Evolutionary conservation across 1,140 invertebrate species (phyloP), one percentile per base, ranked within the genome.

Genomic region (Hyles vespertilio): DNA sequence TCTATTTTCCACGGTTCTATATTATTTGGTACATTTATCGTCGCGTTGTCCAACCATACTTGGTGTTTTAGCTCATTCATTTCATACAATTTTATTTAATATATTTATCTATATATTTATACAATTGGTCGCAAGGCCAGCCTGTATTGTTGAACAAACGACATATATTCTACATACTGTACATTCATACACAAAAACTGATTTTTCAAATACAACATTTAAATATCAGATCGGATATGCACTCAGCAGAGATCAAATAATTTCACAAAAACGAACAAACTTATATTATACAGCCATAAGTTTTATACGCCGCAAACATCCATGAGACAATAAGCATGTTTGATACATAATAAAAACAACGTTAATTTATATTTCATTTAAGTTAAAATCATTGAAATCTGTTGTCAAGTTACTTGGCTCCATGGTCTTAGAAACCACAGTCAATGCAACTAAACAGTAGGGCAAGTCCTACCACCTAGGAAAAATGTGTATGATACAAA

Each of bases 21-120:
- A 84, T 84, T 81, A 84, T 84, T 84, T 84, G 81, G 81, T 84
- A 84, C 81, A 84, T 77, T 74, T 60, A 65, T 76, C 78, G 58
- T 77, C 78, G 59, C 47, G 56, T 69, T 72, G 74, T 81, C 74
- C 79, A 84, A 84, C 77, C 72, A 81, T 84, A 81, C 79, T 58
- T 61, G 72, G 71, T 59, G 69, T 67, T 34, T 43, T 61, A 56
- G 58, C 33, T 52, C 12, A 12, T 34, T 11, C 53, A 32, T 47
- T 61, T 58, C 64, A 33, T 54, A 56, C 49, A 56, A 59, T 62
- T 55, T 50, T 22, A 53, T 55, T 59, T 57, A 49, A 34, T 50
- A 22, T 52, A 52, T 56, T 36, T 54, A 62, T 49, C 48, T 50
- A 58, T 58, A 60, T 53, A 61, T 51, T 59, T 59, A 53, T 56